A percentile compares a stretch with the other conserved stretches of the same genome.
Evolutionary conservation across 1,140 invertebrate genomes (phyloP).

Genomic region (Drosophila neocordata): DNA sequence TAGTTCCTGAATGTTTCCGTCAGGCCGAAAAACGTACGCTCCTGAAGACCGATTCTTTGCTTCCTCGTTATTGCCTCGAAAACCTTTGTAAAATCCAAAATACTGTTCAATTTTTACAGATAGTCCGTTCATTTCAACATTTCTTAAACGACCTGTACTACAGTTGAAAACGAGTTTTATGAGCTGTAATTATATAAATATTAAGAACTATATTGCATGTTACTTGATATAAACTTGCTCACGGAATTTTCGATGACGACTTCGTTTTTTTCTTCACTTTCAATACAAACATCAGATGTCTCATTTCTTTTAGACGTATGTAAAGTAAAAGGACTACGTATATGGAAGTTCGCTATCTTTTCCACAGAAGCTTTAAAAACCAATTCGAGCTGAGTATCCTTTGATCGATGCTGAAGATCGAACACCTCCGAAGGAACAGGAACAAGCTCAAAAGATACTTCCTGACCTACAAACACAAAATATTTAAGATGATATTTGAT

Average conservation of each 20-base stretch:
- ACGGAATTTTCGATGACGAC: conserved; percentile 54
- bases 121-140: conserved; percentile 83
- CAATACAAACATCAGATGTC: background rate
- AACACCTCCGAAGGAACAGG: conserved; percentile 86
- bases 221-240: background rate
- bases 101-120: conserved; percentile 84
- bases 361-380: conserved; percentile 85
- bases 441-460: conserved; percentile 84
- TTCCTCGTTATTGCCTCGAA: conserved; percentile 85
- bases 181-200: conserved; percentile 16
- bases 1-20: conserved; percentile 77
- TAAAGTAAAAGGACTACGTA: no score
- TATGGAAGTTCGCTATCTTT: conserved; percentile 56
- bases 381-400: conserved; percentile 86
- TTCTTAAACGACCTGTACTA: conserved; percentile 83
- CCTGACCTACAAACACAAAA: conserved; percentile 20
- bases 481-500: no score
- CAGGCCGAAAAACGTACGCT: conserved; percentile 94
- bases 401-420: conserved; percentile 86
- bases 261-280: conserved; percentile 15
- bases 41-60: conserved; percentile 88
- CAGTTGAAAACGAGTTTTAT: conserved; percentile 46
- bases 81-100: conserved; percentile 90
- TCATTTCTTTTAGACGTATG: no score
- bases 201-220: no score